Conservation (phyloP, 35 echinoderm and acorn worm species). For the Holothuria glaberrima region DNA sequence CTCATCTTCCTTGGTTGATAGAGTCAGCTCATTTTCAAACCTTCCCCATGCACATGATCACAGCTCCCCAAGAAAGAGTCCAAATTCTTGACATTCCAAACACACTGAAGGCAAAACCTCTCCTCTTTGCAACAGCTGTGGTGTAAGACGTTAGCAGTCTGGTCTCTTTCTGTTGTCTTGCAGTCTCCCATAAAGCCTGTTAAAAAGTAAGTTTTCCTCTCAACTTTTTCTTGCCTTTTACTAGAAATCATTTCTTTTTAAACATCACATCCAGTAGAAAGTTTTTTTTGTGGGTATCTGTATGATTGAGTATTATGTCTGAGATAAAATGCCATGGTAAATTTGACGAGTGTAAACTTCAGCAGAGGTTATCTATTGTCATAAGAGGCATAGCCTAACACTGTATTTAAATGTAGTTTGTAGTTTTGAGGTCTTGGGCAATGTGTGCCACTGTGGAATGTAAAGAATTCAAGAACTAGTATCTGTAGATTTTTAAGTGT, state of each 20-base stretch:
- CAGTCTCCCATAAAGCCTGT: conserved; percentile 19
- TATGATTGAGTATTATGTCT: too few relatives aligned
- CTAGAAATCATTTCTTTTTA: too few relatives aligned
- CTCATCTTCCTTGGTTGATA: conserved; percentile 14
- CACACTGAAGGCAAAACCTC: conserved; percentile 21
- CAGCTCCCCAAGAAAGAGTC: conserved; percentile 31
- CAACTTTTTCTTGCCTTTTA: background rate
- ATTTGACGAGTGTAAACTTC: too few relatives aligned
- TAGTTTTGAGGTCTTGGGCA: too few relatives aligned
- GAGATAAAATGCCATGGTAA: too few relatives aligned
- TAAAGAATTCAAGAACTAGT: conserved; percentile 6
- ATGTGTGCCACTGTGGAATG: conserved; percentile 9
- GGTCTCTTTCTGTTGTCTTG: conserved; percentile 16
- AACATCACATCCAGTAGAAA: too few relatives aligned
- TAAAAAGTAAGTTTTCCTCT: conserved; percentile 34
- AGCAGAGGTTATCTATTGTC: too few relatives aligned
- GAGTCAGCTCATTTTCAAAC: conserved; percentile 22
- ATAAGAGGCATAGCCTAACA: too few relatives aligned
- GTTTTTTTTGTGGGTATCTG: too few relatives aligned
- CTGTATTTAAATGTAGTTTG: too few relatives aligned
- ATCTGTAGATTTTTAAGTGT: background rate
- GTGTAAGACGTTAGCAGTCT: conserved; percentile 17
- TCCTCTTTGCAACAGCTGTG: conserved; percentile 23
- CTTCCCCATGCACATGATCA: conserved; percentile 31
- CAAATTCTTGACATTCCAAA: conserved; percentile 33